phyloP scores from a whole-genome alignment of 1,140 invertebrate species.

The Bombus turneri region DNA sequence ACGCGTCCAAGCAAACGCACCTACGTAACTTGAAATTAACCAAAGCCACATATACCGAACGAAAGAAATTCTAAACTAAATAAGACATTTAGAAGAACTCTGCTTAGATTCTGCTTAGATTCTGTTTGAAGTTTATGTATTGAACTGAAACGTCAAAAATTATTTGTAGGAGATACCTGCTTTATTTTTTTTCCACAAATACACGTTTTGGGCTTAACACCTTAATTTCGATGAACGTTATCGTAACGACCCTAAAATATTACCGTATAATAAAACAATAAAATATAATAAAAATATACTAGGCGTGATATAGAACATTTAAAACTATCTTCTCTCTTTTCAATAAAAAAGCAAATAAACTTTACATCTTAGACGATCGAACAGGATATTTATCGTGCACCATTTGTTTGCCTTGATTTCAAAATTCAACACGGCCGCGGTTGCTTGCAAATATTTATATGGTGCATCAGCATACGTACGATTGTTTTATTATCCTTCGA shows the following conservation, averaged over 20 bases:
- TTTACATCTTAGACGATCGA: background rate
- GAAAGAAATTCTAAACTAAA: background rate
- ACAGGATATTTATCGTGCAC: background rate
- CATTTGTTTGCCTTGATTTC: constrained; percentile 14
- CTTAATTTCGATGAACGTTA: background rate
- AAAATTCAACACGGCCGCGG: background rate
- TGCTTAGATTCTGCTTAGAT: background rate
- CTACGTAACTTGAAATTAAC: background rate
- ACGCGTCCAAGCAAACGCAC: background rate
- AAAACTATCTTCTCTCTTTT: background rate
- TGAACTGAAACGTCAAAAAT: background rate
- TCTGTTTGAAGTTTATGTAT: background rate
- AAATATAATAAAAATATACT: background rate
- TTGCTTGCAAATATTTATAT: constrained; percentile 25
- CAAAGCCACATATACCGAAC: background rate
- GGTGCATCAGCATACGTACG: constrained; percentile 28
- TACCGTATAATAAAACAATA: background rate
- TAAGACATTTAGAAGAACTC: background rate
- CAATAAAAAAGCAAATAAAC: background rate
- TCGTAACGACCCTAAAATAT: background rate
- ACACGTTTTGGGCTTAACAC: too few relatives aligned
- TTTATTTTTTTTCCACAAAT: too few relatives aligned
- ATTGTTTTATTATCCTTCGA: constrained; percentile 22
- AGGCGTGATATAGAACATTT: too few relatives aligned
- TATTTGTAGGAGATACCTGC: background rate